A percentile compares a stretch with the other conserved stretches of the same genome.
Evolutionary conservation across 2,113 vertebrate species (phyloP).

Genomic region (Austrofundulus limnaeus): DNA sequence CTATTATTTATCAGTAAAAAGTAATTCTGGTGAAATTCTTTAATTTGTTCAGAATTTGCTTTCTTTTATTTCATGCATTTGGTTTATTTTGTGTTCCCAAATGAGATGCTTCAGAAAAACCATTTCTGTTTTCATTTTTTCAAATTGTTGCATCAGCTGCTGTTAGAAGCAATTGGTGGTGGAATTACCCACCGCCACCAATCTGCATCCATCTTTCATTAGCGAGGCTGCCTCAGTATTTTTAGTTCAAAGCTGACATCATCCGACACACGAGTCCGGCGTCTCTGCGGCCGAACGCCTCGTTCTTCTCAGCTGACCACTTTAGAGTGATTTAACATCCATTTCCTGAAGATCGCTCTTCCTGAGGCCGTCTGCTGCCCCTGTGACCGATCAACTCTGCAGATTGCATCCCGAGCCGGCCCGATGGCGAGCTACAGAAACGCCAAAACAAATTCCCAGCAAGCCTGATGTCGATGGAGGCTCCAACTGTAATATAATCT

Average conservation of each 20-base stretch:
- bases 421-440: constrained; percentile 1
- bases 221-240: background rate
- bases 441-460: constrained; percentile 24
- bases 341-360: constrained; percentile 14
- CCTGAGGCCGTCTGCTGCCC: constrained; percentile 7
- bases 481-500: constrained; percentile 51
- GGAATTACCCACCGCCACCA: background rate
- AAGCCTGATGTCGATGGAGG: constrained; percentile 49
- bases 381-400: constrained; percentile 32
- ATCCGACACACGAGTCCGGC: constrained; percentile 14
- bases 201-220: constrained; percentile 1
- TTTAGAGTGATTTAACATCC: constrained; percentile 44
- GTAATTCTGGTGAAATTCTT: too few species aligned
- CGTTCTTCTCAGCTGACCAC: constrained; percentile 17
- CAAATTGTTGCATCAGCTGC: background rate
- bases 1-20: too few species aligned
- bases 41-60: too few species aligned
- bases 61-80: background rate
- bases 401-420: constrained; percentile 36
- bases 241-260: constrained; percentile 37
- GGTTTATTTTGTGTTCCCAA: background rate
- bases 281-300: constrained; percentile 3
- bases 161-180: background rate
- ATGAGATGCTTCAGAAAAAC: background rate
- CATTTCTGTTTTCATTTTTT: background rate